A percentile compares a stretch with the other conserved stretches of the same genome.
Conservation (phyloP, 2,797 vertebrate genomes). For the Vespertilio murinus region DNA sequence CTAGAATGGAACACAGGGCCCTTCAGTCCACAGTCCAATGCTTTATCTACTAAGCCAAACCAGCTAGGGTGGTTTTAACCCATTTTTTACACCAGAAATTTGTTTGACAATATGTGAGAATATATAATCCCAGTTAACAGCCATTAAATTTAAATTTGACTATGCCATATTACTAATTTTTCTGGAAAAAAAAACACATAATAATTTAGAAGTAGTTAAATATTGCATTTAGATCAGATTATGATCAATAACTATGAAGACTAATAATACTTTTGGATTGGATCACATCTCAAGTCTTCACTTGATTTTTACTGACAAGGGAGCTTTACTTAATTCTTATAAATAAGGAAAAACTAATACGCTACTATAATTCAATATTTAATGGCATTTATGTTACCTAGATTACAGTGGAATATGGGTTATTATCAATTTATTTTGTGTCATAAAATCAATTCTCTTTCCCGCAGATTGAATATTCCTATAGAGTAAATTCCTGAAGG, state of each 20-base stretch:
- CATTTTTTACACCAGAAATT: neutral
- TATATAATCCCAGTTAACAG: neutral
- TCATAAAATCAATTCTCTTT: neutral
- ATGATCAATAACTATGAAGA: slow-evolving; percentile 23
- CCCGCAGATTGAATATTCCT: neutral
- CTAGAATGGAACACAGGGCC: too few species aligned
- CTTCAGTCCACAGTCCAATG: too few species aligned
- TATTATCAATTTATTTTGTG: neutral
- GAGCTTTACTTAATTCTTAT: neutral
- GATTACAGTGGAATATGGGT: neutral
- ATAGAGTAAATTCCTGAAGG: neutral
- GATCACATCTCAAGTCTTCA: neutral
- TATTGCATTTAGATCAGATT: neutral
- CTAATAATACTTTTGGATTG: slow-evolving; percentile 60
- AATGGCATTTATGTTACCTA: neutral
- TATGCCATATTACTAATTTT: neutral
- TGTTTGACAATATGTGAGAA: neutral
- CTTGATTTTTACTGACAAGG: neutral
- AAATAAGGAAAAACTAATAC: neutral
- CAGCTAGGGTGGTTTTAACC: neutral
- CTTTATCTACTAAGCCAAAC: too few species aligned
- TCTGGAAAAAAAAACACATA: slow-evolving; percentile 11
- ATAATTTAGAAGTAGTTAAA: slow-evolving; percentile 72
- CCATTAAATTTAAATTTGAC: slow-evolving; percentile 16
- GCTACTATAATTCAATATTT: neutral